These are phyloP conservation scores for Drosophila pegasa DNA, from an alignment of 2,888 invertebrate genomes.

Conservation along the genomic window DNA sequence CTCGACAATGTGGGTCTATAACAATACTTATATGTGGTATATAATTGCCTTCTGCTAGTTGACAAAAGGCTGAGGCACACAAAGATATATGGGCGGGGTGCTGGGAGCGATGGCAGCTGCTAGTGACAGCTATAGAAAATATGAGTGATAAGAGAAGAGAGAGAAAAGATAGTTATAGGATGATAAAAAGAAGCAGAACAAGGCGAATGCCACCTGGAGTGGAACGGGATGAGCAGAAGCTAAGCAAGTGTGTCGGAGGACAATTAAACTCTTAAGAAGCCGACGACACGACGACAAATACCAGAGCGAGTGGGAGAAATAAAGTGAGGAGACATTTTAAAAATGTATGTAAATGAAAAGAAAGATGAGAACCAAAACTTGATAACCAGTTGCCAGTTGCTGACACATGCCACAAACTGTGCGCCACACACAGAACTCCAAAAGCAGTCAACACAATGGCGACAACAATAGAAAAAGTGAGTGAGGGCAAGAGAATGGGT, in stretches of 20 bases:
- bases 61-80: constrained; percentile 33
- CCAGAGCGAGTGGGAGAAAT: background rate
- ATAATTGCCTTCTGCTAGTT: constrained; percentile 39
- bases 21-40: constrained; percentile 15
- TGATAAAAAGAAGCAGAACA: constrained; percentile 8
- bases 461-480: constrained; percentile 42
- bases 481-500: background rate
- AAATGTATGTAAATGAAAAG: constrained; percentile 76
- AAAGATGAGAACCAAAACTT: constrained; percentile 55
- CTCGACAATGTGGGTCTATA: background rate
- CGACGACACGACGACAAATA: constrained; percentile 41
- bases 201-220: constrained; percentile 32
- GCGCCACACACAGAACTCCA: constrained; percentile 39
- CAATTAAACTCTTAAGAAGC: constrained; percentile 78
- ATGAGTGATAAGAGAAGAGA: constrained; percentile 51
- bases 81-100: constrained; percentile 6
- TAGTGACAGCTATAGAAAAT: constrained; percentile 79
- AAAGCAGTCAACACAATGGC: constrained; percentile 47
- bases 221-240: constrained; percentile 9
- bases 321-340: constrained; percentile 57
- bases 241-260: constrained; percentile 45
- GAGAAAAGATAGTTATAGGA: constrained; percentile 36
- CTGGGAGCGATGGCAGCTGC: constrained; percentile 56
- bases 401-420: constrained; percentile 75
- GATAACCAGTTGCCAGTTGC: constrained; percentile 48